A percentile compares a stretch with the other conserved stretches of the same genome.
Conservation (phyloP, 1,140 invertebrate genomes). For the Pectinophora gossypiella region DNA sequence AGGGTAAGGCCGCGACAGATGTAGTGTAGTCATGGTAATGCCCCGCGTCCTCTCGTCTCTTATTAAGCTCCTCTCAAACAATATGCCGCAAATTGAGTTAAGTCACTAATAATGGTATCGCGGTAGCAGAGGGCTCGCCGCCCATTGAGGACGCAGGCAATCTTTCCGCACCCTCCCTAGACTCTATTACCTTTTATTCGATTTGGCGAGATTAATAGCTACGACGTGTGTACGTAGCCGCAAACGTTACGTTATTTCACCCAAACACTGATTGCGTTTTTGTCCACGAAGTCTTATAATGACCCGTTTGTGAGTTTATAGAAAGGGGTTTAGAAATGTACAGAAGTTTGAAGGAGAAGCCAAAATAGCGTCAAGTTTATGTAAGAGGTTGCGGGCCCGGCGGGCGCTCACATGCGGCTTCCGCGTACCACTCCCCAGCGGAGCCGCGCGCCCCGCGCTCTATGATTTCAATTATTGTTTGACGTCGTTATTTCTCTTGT, state of each 20-base stretch:
- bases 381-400: slow-evolving; percentile 12
- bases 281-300: slow-evolving; percentile 5
- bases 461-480: slow-evolving; percentile 72
- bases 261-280: slow-evolving; percentile 20
- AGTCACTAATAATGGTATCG: slow-evolving; percentile 72
- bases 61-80: slow-evolving; percentile 72
- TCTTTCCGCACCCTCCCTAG: slow-evolving; percentile 44
- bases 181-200: slow-evolving; percentile 65
- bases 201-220: slow-evolving; percentile 64
- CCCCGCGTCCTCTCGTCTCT: slow-evolving; percentile 54
- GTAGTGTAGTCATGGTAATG: slow-evolving; percentile 61
- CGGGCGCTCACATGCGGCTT: slow-evolving; percentile 31
- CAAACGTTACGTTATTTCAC: slow-evolving; percentile 16
- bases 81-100: slow-evolving; percentile 74
- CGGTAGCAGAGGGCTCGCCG: slow-evolving; percentile 46
- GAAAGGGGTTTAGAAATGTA: slow-evolving; percentile 19
- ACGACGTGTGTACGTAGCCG: slow-evolving; percentile 40
- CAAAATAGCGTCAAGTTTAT: slow-evolving; percentile 32
- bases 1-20: slow-evolving; percentile 24
- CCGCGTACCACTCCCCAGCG: slow-evolving; percentile 30
- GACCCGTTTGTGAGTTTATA: slow-evolving; percentile 2
- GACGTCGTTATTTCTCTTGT: slow-evolving; percentile 68
- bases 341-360: slow-evolving; percentile 27
- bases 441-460: slow-evolving; percentile 31
- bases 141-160: slow-evolving; percentile 52